Evolutionary conservation across 2,888 invertebrate species (phyloP).

Genomic region (Xanthia icteritia): DNA sequence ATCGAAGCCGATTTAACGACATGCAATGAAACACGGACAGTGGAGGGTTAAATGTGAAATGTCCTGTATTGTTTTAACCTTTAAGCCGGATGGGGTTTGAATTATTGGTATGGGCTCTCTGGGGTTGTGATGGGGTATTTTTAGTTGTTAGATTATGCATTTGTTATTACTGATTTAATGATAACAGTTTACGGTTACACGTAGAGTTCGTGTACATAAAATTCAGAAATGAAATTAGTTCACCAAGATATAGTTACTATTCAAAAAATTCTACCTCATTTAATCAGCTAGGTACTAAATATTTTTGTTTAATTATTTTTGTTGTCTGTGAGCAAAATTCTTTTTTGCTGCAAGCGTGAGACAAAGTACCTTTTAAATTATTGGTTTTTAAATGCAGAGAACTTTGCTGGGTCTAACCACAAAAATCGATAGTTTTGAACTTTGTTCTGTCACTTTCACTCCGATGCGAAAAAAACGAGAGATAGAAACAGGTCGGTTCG

Average conservation of each 20-base stretch:
- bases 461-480: no score
- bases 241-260: neutral
- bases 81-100: constrained; percentile 45
- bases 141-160: neutral
- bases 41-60: constrained; percentile 60
- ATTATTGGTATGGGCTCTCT: constrained; percentile 26
- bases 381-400: no score
- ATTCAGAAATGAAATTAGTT: neutral
- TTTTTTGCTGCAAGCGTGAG: no score
- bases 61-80: constrained; percentile 61
- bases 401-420: no score
- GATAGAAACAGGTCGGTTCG: no score
- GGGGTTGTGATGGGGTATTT: neutral
- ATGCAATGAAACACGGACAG: constrained; percentile 63
- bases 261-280: neutral
- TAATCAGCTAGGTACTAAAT: neutral
- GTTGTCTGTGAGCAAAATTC: no score
- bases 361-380: no score
- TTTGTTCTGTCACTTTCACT: no score
- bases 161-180: neutral
- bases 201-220: neutral
- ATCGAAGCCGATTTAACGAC: constrained; percentile 64
- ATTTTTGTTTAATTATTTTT: no score
- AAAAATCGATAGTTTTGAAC: no score
- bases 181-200: neutral